A percentile compares a stretch with the other conserved stretches of the same genome.
phyloP scores from a whole-genome alignment of 2,113 vertebrate species.

The Cichladusa arquata region DNA sequence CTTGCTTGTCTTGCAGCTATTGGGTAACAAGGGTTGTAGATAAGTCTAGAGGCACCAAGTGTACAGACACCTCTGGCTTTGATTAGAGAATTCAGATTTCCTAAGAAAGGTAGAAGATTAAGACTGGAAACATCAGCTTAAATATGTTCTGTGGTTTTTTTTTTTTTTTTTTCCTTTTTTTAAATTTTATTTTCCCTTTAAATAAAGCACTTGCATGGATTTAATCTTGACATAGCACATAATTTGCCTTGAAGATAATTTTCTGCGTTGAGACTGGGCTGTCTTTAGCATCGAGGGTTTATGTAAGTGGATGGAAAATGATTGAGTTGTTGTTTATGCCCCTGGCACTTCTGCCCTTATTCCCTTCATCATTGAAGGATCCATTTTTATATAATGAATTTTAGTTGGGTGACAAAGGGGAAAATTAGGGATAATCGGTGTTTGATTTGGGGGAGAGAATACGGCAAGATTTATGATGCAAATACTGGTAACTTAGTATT shows the following conservation, averaged over 20 bases:
- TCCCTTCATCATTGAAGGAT: neutral
- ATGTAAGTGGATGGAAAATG: neutral
- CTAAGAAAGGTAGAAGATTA: neutral
- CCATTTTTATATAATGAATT: neutral
- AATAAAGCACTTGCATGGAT: neutral
- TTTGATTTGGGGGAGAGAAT: neutral
- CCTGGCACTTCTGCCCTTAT: rapidly evolving
- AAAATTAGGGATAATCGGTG: neutral
- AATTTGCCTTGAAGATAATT: neutral
- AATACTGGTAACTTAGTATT: neutral
- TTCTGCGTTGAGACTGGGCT: neutral
- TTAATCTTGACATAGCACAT: neutral
- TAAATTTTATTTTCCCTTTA: neutral
- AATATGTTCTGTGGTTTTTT: neutral
- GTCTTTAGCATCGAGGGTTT: neutral
- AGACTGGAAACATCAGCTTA: neutral
- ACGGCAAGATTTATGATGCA: neutral
- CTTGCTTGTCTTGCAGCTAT: neutral
- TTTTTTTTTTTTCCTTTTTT: neutral
- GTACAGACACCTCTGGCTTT: neutral
- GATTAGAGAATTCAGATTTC: slow-evolving; percentile 7
- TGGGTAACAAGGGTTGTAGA: neutral
- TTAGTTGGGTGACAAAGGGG: neutral
- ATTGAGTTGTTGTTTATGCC: neutral
- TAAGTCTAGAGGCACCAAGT: neutral